Percentiles rank a stretch among this genome's conserved stretches.
These are phyloP conservation scores for Crocodylus rhombifer DNA, from an alignment of 2,797 vertebrate genomes.

Conservation along the genomic window DNA sequence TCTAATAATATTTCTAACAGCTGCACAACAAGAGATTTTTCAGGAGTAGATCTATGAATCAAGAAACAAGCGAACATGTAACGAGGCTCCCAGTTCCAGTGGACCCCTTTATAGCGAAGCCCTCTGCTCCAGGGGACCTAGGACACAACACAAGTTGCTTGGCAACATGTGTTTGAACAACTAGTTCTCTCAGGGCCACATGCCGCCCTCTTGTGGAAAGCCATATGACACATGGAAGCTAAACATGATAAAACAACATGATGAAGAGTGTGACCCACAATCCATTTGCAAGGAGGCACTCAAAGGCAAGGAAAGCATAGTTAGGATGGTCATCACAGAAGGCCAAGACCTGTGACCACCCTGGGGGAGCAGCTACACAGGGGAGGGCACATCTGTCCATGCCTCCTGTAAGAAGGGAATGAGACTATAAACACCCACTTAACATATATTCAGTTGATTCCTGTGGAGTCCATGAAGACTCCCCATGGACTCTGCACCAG, in stretches of 20 bases:
- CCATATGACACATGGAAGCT: not conserved
- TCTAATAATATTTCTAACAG: too few relatives aligned
- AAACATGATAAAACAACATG: not conserved
- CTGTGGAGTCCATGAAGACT: not conserved
- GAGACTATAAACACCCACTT: not conserved
- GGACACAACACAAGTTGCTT: rapidly evolving
- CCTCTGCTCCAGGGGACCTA: not conserved
- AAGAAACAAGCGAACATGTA: not conserved
- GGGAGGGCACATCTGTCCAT: too few relatives aligned
- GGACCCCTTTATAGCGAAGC: rapidly evolving
- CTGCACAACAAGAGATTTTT: not conserved
- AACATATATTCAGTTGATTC: not conserved
- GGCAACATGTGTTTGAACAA: not conserved
- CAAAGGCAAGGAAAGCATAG: rapidly evolving
- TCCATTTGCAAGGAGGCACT: not conserved
- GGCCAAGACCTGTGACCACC: rapidly evolving
- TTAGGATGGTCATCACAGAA: rapidly evolving
- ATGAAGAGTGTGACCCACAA: not conserved
- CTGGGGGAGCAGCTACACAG: not conserved
- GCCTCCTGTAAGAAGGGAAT: not conserved
- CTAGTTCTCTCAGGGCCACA: not conserved
- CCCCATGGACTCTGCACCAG: too few relatives aligned
- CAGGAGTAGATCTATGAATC: rapidly evolving
- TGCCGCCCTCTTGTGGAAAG: conserved; percentile 60
- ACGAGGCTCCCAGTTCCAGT: rapidly evolving